Base-by-base conservation (phyloP, 2,888 invertebrate species). In the Dorcus parallelipipedus region DNA sequence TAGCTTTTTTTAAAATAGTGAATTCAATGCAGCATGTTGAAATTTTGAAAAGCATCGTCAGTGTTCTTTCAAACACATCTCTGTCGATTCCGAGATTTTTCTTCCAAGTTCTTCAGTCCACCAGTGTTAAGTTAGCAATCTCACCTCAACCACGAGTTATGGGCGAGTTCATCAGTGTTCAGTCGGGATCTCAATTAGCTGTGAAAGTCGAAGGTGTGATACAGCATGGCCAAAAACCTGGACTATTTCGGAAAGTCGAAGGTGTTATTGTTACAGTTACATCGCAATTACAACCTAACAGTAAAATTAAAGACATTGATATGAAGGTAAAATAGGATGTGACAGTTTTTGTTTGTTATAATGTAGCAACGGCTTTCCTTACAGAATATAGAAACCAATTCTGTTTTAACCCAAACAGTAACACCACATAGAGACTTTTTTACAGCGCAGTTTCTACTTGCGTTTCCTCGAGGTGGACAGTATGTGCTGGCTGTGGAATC, bases 151-250 rank as follows among this genome's bases (percentile, higher is more conserved):
- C 92, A 0, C 79, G 89, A 52, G 85, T 86, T 41, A 83, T 88
- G 61, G 90, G 91, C 1, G 96, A 97, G 67, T 91, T 91, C 49
- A 90, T 95, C 49, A 84, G 89, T 62, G 88, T 96, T 40, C 90
- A 91, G 59, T 86, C 88, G 43, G 90, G 91, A 54, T 91, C 93
- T 66, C 90, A 93, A 66, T 83, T 97, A 59, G 93, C 95, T 1
- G 85, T 97, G 23, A 95, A 95, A 81, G 91, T 97, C 2, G 97
- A 97, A 78, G 97, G 97, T 0, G 95, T 97, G 1, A 84, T 96
- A 49, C 88, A 90, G 68, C 89, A 89, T 66, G 88, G 87, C 23
- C 83, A 82, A 64, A 80, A 82, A 59, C 86, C 87, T 5, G 87
- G 88, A 4, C 75, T 89, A 9, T 91, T 87, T 73, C 82, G 92